Evolutionary conservation across 2,113 vertebrate genomes (phyloP), one percentile per base, ranked within the genome.

Genomic region (Sebastes schlegelii): DNA sequence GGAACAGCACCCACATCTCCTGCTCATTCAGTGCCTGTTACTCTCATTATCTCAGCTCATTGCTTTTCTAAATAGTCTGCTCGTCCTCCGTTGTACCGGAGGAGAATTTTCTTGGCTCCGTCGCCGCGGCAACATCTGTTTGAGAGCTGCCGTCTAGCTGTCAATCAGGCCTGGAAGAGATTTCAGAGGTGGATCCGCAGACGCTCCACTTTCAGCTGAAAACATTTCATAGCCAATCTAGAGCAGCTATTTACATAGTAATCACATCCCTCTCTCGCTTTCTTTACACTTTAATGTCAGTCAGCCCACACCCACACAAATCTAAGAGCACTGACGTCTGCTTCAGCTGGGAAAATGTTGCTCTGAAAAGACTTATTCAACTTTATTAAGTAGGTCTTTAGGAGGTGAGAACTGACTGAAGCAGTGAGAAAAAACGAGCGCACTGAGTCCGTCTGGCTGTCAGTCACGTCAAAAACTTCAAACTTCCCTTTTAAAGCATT

Each of bases 121-220:
- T 75, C 45, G 34, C 80, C 11, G 0, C 62, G 42, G 88, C 65
- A 87, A 89, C 90, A 91, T 87, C 88, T 91, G 85, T 80, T 69
- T 58, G 16, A 80, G 43, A 83, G 79, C 79, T 45, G 23, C 54
- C 21, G 2, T 79, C 77, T 74, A 80, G 74, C 86, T 90, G 91
- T 87, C 92, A 88, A 74, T 91, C 91, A 89, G 54, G 46, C 34
- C 86, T 67, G 4, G 57, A 89, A 79, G 66, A 86, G 86, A 71
- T 84, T 79, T 81, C 23, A 8, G 67, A 62, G 61, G 61, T 61
- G 74, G 77, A 82, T 68, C 19, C 43, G 68, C 70, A 83, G 82
- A 66, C 21, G 8, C 46, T 82, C 63, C 12, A 23, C 34, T 83
- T 82, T 72, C 80, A 80, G 70, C 86, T 69, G 3, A 45, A 42